These are phyloP conservation scores for Drosophila aff. DNA, from an alignment of 1,140 invertebrate genomes.

Conservation along the genomic window DNA sequence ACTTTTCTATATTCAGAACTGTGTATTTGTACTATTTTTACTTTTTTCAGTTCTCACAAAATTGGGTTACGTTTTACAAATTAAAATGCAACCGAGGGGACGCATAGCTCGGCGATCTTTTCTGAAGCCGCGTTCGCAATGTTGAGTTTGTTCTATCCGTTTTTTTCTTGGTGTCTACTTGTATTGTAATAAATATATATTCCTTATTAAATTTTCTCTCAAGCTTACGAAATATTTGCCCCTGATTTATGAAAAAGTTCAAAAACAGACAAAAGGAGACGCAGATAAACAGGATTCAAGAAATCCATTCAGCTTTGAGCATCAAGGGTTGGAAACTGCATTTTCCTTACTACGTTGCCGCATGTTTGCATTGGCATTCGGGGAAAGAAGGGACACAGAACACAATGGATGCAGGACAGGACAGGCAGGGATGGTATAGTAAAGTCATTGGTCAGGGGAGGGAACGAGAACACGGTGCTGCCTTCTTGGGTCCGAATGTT, in stretches of 20 bases:
- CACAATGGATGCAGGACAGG: constrained; percentile 7
- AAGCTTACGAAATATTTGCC: not conserved
- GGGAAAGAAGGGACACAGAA: not conserved
- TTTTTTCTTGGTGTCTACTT: too few species aligned
- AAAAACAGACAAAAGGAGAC: not conserved
- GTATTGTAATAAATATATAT: too few species aligned
- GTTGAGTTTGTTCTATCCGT: too few species aligned
- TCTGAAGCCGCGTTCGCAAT: too few species aligned
- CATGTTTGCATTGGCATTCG: constrained; percentile 14
- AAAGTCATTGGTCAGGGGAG: constrained; percentile 20
- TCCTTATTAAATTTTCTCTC: not conserved
- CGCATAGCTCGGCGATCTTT: too few species aligned
- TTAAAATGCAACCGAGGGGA: too few species aligned
- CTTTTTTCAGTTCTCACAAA: not conserved
- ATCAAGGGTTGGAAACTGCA: constrained; percentile 15
- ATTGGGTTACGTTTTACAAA: not conserved
- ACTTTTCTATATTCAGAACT: too few species aligned
- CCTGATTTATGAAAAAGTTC: too few species aligned
- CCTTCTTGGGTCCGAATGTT: constrained; percentile 28
- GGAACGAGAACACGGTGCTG: constrained; percentile 23
- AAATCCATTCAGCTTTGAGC: not conserved
- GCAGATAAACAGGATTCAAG: not conserved
- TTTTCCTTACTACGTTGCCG: constrained; percentile 6
- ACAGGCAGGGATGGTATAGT: constrained; percentile 19
- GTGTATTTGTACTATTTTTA: not conserved